Evolutionary conservation across 1,140 invertebrate genomes (phyloP).

Genomic region (Wiebesia pumilae): DNA sequence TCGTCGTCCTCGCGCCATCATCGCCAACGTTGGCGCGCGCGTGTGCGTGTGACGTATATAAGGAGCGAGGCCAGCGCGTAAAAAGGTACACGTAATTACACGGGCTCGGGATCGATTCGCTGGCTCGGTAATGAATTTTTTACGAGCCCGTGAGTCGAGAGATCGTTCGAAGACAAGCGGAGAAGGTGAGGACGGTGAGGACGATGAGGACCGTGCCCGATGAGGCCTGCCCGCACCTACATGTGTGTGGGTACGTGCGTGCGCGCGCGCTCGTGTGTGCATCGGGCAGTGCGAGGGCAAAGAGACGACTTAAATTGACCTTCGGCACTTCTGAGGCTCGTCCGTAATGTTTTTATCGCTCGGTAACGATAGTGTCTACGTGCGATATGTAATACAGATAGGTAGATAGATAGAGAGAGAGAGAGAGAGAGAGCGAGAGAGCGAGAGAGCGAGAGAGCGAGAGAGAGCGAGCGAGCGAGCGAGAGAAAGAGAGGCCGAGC

Average conservation of each 20-base stretch:
- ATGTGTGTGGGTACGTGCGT: background rate
- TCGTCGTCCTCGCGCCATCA: no score
- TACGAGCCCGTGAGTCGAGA: slow-evolving; percentile 58
- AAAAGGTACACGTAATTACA: slow-evolving; percentile 69
- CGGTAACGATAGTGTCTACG: slow-evolving; percentile 8
- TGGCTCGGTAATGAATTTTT: slow-evolving; percentile 72
- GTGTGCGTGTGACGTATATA: background rate
- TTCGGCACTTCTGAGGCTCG: slow-evolving; percentile 18
- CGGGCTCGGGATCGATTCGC: slow-evolving; percentile 68
- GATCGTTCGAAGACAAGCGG: slow-evolving; percentile 2
- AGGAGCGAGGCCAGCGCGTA: slow-evolving; percentile 46
- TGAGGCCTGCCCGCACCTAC: slow-evolving; percentile 29
- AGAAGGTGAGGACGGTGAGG: slow-evolving; percentile 15
- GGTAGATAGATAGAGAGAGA: background rate
- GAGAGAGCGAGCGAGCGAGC: background rate
- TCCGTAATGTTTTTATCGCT: slow-evolving; percentile 5
- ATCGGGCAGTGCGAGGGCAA: background rate
- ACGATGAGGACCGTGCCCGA: slow-evolving; percentile 56
- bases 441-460: background rate
- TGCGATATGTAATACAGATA: background rate
- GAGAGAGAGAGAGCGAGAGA: no score
- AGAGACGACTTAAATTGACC: slow-evolving; percentile 1
- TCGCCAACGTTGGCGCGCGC: background rate
- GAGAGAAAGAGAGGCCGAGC: background rate
- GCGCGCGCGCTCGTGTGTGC: background rate